These are phyloP conservation scores for Dryococelus australis DNA, from an alignment of 2,888 invertebrate species.

Conservation along the genomic window DNA sequence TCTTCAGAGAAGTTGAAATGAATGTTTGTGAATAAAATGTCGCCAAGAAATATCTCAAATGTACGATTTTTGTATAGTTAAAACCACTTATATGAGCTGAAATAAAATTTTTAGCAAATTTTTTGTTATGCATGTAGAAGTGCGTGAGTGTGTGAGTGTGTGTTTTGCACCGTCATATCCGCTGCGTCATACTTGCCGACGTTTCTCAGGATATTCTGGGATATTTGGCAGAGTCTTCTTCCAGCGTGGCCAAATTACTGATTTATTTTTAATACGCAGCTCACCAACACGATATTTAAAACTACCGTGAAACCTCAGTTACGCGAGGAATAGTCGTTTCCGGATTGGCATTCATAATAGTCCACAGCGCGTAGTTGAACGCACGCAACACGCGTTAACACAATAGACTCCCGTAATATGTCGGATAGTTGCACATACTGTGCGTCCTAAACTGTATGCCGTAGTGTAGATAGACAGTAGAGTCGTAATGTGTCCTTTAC, in stretches of 20 bases:
- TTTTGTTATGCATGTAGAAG: no score
- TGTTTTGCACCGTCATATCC: background rate
- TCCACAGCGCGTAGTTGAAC: background rate
- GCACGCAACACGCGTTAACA: background rate
- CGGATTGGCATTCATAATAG: background rate
- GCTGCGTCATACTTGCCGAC: background rate
- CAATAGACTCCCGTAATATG: no score
- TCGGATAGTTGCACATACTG: no score
- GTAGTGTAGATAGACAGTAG: conserved; percentile 1
- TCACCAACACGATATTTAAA: background rate
- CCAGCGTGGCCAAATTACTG: background rate
- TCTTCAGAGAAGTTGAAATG: no score
- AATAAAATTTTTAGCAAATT: no score
- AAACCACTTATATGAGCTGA: no score
- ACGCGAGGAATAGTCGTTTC: background rate
- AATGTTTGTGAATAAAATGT: no score
- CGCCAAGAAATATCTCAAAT: no score
- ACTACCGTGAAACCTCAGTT: background rate
- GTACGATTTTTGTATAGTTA: no score
- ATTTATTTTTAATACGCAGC: background rate
- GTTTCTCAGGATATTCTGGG: background rate
- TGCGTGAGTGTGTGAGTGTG: no score
- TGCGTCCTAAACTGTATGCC: background rate
- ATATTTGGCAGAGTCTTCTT: background rate
- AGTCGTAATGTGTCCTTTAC: background rate